Conservation (phyloP, 2,113 vertebrate genomes). For the Phoenicopterus ruber region DNA sequence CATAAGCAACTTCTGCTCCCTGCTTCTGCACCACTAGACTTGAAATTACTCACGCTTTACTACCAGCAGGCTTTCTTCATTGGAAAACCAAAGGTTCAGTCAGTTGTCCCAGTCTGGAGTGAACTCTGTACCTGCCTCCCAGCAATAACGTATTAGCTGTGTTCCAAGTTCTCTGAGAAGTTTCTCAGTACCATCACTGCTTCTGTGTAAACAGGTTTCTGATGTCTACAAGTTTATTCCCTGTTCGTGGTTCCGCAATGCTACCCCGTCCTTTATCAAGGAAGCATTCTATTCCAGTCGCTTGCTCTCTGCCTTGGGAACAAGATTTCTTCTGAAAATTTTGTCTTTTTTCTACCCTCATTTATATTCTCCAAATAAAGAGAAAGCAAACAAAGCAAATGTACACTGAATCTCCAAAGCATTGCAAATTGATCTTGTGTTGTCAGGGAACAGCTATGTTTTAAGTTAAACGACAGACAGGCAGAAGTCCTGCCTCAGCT, state of each 20-base stretch:
- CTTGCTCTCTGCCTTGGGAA: not conserved
- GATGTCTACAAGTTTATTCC: not conserved
- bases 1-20: not conserved
- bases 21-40: not conserved
- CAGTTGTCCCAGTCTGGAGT: not conserved
- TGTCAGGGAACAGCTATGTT: not conserved
- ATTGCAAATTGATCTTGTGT: not conserved
- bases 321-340: not conserved
- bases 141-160: not conserved
- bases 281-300: not conserved
- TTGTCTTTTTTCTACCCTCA: not conserved
- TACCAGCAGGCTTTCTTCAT: not conserved
- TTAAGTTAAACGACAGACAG: not conserved
- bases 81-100: not conserved
- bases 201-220: not conserved
- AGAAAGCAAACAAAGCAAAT: not conserved
- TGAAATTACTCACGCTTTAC: not conserved
- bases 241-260: not conserved
- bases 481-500: not conserved
- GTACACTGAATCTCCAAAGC: not conserved
- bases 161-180: not conserved
- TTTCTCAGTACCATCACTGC: not conserved
- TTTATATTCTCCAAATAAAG: conserved; percentile 18
- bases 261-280: not conserved
- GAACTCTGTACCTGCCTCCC: not conserved